These are phyloP conservation scores for Morone chrysops DNA, from an alignment of 2,113 vertebrate genomes.

Conservation along the genomic window DNA sequence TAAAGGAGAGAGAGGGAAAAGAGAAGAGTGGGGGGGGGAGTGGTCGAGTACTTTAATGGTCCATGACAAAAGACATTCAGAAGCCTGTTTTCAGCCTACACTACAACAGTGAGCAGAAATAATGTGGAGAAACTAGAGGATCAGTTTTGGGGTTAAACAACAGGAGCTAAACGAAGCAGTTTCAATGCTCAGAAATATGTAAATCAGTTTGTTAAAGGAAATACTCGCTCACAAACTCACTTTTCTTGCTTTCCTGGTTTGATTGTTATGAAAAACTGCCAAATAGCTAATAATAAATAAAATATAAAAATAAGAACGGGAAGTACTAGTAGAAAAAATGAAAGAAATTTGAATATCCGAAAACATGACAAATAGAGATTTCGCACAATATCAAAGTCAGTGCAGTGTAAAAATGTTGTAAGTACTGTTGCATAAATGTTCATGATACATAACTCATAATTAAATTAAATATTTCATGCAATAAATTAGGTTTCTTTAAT, in stretches of 20 bases:
- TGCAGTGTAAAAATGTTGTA: not conserved
- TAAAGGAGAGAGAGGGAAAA: not conserved
- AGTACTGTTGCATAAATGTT: too few relatives aligned
- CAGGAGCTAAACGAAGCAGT: not conserved
- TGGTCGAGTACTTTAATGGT: constrained; percentile 30
- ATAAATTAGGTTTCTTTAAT: too few relatives aligned
- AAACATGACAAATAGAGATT: not conserved
- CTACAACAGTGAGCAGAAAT: not conserved
- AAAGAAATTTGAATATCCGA: too few relatives aligned
- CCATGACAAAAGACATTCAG: constrained; percentile 50
- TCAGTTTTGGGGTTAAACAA: not conserved
- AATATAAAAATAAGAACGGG: not conserved
- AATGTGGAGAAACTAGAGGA: not conserved
- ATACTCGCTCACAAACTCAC: not conserved
- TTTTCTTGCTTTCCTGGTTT: not conserved
- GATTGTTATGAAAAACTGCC: not conserved
- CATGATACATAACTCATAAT: too few relatives aligned
- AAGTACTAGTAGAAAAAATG: not conserved
- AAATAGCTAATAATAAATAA: not conserved
- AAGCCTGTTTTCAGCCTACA: constrained; percentile 9
- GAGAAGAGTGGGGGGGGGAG: not conserved
- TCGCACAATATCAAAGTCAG: not conserved
- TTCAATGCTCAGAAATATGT: not conserved
- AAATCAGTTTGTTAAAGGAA: not conserved
- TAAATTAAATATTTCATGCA: too few relatives aligned